Evolutionary conservation across 2,888 invertebrate genomes (phyloP).

Genomic region (Monochamus alternatus): DNA sequence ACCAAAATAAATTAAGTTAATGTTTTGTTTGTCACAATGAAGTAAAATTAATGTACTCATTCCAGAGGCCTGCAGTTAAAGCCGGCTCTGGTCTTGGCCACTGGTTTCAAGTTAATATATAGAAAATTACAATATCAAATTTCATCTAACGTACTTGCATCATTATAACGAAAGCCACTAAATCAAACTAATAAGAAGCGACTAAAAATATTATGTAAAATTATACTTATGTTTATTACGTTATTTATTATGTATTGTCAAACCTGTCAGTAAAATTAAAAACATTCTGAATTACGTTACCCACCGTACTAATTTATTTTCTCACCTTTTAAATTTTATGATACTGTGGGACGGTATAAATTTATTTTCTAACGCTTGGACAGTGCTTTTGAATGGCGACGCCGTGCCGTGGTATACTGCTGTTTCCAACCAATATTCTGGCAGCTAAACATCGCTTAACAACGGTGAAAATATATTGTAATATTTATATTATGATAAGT

Average conservation of each 20-base stretch:
- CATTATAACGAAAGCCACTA: no score
- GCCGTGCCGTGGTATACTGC: not conserved
- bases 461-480: slow-evolving; percentile 10
- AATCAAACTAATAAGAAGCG: no score
- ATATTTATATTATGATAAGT: slow-evolving; percentile 3
- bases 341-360: not conserved
- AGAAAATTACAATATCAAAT: no score
- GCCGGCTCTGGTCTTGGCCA: no score
- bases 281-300: not conserved
- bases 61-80: no score
- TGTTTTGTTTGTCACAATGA: no score
- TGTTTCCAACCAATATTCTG: not conserved
- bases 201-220: no score
- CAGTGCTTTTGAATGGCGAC: not conserved
- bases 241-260: not conserved
- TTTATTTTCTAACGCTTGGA: not conserved
- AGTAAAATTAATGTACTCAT: no score
- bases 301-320: not conserved
- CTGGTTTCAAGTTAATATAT: no score
- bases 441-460: not conserved
- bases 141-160: no score
- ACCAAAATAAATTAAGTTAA: no score
- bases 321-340: not conserved
- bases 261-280: not conserved
- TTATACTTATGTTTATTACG: no score